Base-by-base conservation (phyloP, 2,888 invertebrate genomes). In the Idaea dimidiata region DNA sequence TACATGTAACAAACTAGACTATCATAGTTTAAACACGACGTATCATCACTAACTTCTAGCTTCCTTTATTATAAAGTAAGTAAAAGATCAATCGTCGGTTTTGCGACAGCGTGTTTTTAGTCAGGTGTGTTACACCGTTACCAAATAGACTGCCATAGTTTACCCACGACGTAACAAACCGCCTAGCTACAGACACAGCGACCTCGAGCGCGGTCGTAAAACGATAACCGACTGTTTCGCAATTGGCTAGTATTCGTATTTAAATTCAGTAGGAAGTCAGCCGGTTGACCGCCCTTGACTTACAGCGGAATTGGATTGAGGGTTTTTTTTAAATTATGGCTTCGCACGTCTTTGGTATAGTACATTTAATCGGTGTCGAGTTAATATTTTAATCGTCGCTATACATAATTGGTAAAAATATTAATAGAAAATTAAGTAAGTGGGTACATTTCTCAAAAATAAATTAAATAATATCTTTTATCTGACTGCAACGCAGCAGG, bases 231-330 rank as follows among this genome's bases (percentile, higher is more conserved):
- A 76, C 78, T 80, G 80, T 81, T 83, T 79, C 72, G 77, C 78
- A 82, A 80, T 84, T 80, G 78, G 73, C 71, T 71, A 69, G 67
- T 54, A 16, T 54, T n/a, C n/a, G 77, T 82, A 83, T 86, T 88
- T 81, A 82, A 84, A 88, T 87, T 88, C 80, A 84, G 81, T 77
- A 84, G 84, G 85, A 87, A 89, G 81, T 84, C 84, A 86, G 85
- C 76, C 71, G 62, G 66, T 59, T 82, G 88, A 84, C 88, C 89
- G 90, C 85, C 90, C 91, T 89, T 90, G 91, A 89, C 89, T 88
- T 74, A 72, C 67, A 76, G 66, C 70, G 70, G 67, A 66, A 43
- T 43, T 10, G 43, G 43, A 43, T 43, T 43, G 43, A 43, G 43
- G 8, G 8, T 43, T 43, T 8, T 43, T 43, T 43, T 43, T 14